Evolutionary conservation across 2,113 vertebrate genomes (phyloP), one percentile per base, ranked within the genome.

Genomic region (Poecile atricapillus): DNA sequence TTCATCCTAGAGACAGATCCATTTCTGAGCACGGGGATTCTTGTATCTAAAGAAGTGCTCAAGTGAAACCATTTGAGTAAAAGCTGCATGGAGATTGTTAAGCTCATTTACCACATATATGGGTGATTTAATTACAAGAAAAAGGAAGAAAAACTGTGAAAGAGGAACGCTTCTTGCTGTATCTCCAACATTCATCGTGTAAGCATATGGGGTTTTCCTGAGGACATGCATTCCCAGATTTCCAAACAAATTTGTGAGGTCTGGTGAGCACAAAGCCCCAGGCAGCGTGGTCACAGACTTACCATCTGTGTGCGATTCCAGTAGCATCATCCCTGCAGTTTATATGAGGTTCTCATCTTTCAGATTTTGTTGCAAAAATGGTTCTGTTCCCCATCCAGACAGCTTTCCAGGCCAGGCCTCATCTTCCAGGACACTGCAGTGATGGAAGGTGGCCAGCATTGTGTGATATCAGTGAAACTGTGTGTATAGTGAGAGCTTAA

Each of bases 361-460:
- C 87, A 81, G 83, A 67, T 93, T 94, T 50, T 81, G 33, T 47
- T 68, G 17, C 27, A 81, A 71, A 89, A 96, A 88, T 64, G 41
- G 18, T 95, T 71, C 83, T 75, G 8, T 67, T 82, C 33, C 49
- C n/a, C 37, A 76, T 49, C 18, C 16, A 68, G 80, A 85, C 70
- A 87, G 46, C 39, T 90, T 93, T 94, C 71, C 68, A 94, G 84
- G 41, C 43, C 56, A 94, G 70, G 84, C 35, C 52, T 84, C 67
- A 56, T 86, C 87, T 95, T 92, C 87, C 55, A 88, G 85, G 37
- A 78, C 44, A 35, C 85, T 89, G 90, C 77, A 89, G 80, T 83
- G 81, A 46, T 96, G 80, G 89, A 95, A 83, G 41, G 37, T 87
- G 74, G 71, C 91, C 93, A 89, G 59, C 49, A 59, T 18, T 5